Evolutionary conservation across 2,888 invertebrate genomes (phyloP), one percentile per base, ranked within the genome.

Genomic region (Ceriagrion tenellum): DNA sequence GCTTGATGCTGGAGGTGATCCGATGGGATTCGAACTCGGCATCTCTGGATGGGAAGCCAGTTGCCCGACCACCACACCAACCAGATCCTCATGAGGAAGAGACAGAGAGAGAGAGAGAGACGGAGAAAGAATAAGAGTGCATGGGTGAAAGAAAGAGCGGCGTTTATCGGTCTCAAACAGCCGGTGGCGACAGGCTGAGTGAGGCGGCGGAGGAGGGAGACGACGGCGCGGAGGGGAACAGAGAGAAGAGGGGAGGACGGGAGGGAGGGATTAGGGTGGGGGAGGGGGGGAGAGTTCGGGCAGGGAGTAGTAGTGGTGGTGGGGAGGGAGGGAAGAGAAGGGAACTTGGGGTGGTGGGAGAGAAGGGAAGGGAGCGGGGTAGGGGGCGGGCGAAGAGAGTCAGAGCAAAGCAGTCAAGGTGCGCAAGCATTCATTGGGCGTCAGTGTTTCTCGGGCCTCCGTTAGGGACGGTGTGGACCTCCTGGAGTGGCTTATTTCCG

Each of bases 401-500:
- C 69, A 69, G 69, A 69, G 69, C 69, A 59, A 47, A 69, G 93
- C 91, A 91, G 91, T 26, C 91, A 93, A 93, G 93, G 93, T 93
- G 93, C 93, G 93, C 93, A 93, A 63, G 93, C 93, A 93, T 93
- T 63, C 93, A 47, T n/a, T 69, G 63, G 93, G 93, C 93, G 93
- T 93, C 93, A 93, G 93, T 93, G 93, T 63, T 59, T 93, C 93
- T 93, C 93, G 93, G 93, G 69, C 93, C 93, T 93, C 93, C 93
- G 93, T 20, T 74, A 93, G 93, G 93, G 93, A 93, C 63, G 69
- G 63, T 93, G 63, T 93, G 93, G 93, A 69, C 93, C 93, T 93
- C 93, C 93, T 63, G 81, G 47, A 74, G 93, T 93, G 81, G 81
- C 81, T 81, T 81, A 35, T 81, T 81, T 81, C 59, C 63, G 69